Percentiles rank a stretch among this genome's conserved stretches.
Evolutionary conservation across 2,113 vertebrate genomes (phyloP).

Genomic region (Gorsachius goisagi): DNA sequence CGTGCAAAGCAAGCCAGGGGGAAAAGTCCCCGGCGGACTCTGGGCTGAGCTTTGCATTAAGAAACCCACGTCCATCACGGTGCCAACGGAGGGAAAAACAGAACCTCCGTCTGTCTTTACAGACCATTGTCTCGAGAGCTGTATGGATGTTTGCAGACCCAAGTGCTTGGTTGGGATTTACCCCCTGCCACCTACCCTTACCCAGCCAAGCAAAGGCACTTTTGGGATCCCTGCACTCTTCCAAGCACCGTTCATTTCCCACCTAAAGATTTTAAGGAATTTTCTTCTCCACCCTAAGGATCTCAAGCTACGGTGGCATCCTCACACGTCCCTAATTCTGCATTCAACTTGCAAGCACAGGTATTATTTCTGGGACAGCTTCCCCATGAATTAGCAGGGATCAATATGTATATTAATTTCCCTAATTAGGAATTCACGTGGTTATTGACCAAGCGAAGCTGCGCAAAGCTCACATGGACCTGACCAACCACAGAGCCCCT

Average conservation of each 20-base stretch:
- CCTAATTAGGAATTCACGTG: neutral
- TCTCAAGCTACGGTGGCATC: neutral
- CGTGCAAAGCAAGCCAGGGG: neutral
- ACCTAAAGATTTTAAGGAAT: neutral
- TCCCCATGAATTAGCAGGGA: neutral
- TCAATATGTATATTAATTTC: neutral
- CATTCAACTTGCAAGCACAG: neutral
- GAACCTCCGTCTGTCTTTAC: neutral
- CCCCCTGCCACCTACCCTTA: neutral
- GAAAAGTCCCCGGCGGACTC: accelerated
- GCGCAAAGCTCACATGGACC: neutral
- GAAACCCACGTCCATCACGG: accelerated
- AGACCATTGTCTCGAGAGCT: accelerated
- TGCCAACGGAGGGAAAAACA: accelerated
- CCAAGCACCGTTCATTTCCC: neutral
- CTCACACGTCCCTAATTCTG: accelerated
- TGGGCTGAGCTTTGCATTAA: neutral
- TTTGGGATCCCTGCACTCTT: neutral
- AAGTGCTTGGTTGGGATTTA: neutral
- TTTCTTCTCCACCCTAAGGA: neutral
- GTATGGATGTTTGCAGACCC: accelerated
- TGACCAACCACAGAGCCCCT: neutral
- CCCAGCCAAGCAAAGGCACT: neutral
- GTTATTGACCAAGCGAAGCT: neutral
- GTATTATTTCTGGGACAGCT: neutral